A percentile compares a stretch with the other conserved stretches of the same genome.
Conservation (phyloP, 2,113 vertebrate genomes). For the Halcyon senegalensis region DNA sequence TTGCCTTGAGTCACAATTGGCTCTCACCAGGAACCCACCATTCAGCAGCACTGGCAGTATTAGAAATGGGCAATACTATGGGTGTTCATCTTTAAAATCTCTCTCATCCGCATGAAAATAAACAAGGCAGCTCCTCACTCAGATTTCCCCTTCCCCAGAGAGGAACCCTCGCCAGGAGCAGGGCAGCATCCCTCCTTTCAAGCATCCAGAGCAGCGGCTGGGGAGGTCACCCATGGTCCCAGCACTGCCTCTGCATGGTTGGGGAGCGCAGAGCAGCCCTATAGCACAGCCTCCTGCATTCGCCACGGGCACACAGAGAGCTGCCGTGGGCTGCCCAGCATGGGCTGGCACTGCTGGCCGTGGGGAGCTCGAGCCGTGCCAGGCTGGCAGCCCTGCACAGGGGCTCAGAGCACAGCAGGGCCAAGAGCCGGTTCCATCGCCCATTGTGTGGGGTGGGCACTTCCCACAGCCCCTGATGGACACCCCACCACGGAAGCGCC, state of each 20-base stretch:
- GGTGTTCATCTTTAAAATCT: neutral
- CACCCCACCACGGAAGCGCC: fast-evolving
- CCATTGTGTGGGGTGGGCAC: neutral
- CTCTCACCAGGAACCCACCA: neutral
- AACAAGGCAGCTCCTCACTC: neutral
- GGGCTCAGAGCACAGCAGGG: fast-evolving
- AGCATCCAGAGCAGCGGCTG: neutral
- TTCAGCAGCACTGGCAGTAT: neutral
- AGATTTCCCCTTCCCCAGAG: neutral
- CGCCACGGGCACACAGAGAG: neutral
- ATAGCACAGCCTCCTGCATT: fast-evolving
- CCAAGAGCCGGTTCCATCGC: neutral
- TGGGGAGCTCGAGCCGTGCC: fast-evolving
- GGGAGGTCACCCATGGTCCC: neutral
- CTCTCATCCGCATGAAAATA: fast-evolving
- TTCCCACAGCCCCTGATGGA: fast-evolving
- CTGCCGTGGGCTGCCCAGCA: fast-evolving
- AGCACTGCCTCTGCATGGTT: neutral
- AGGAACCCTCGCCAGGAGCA: fast-evolving
- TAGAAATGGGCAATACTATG: neutral
- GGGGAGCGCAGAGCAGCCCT: neutral
- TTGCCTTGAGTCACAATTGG: neutral
- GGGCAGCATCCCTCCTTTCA: neutral
- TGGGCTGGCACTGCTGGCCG: neutral
- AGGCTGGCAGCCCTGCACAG: neutral